Evolutionary conservation across 2,888 invertebrate genomes (phyloP), one percentile per base, ranked within the genome.

Genomic region (Limnephilus lunatus): DNA sequence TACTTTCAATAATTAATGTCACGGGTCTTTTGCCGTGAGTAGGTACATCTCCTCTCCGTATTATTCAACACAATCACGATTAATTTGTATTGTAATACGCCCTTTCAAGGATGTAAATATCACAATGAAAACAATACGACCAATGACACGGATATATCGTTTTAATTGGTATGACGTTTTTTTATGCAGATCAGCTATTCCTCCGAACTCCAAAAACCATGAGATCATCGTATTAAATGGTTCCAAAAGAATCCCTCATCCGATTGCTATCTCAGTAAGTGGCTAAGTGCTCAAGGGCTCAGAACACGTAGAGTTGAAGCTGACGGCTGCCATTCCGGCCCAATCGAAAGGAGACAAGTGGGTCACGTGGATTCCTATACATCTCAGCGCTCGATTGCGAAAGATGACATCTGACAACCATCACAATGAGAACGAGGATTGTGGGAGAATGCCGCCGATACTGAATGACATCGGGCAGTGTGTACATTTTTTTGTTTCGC

Each of bases 351-450:
- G 39, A 53, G 85, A 14, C 48, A 91, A 91, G 91, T 91, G 87
- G 91, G 91, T 87, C 87, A 89, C 81, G 81, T 39, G 81, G 89
- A 89, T 82, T 89, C 82, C 90, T 82, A n/a, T 14, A 15, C 90
- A 44, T 68, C 53, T 53, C 89, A 81, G 90, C 81, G n/a, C n/a
- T 82, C 85, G 88, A 91, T 91, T 92, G 87, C 92, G 90, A 91
- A 92, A 91, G 93, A 93, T 93, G 91, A 82, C 92, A 92, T 91
- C 90, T 93, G 90, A 82, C 92, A 92, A 93, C 88, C 92, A 48
- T 92, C 89, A 83, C 91, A 90, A 90, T 91, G 85, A 31, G 31
- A 90, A 90, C 81, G 53, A 82, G 14, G 81, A 92, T 93, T 93
- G 91, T 90, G 89, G 93, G 92, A 93, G 93, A 93, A 92, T 91